Evolutionary conservation across 1,140 invertebrate species (phyloP).

Genomic region (Danaus melanippus): DNA sequence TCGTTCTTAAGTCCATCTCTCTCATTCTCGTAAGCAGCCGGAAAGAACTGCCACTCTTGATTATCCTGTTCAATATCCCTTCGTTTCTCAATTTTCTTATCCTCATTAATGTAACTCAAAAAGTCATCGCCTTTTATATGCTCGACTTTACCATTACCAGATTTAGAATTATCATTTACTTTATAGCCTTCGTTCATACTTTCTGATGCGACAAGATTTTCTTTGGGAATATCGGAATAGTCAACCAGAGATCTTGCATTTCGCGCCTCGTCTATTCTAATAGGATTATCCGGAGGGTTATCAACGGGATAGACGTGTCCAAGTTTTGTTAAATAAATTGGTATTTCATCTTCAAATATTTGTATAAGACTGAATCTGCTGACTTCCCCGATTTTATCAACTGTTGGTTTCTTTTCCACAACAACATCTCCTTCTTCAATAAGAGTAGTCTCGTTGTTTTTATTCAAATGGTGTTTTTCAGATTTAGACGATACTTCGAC

Average conservation of each 20-base stretch:
- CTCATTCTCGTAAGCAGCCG: constrained; percentile 65
- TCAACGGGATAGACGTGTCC: constrained; percentile 68
- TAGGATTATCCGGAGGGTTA: constrained; percentile 65
- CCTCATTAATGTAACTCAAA: constrained; percentile 54
- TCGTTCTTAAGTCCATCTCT: constrained; percentile 34
- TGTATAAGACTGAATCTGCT: constrained; percentile 77
- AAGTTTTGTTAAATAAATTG: constrained; percentile 67
- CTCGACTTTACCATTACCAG: constrained; percentile 32
- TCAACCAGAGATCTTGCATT: constrained; percentile 63
- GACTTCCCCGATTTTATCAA: constrained; percentile 78
- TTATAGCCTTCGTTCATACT: constrained; percentile 67
- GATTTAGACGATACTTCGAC: constrained; percentile 77
- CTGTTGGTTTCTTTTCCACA: constrained; percentile 72
- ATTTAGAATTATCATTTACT: constrained; percentile 21
- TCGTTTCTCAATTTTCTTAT: constrained; percentile 42
- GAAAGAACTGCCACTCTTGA: constrained; percentile 58
- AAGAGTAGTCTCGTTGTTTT: constrained; percentile 72
- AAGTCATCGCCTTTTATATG: constrained; percentile 48
- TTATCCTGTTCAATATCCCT: constrained; percentile 30
- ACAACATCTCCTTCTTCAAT: constrained; percentile 67
- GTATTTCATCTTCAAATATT: constrained; percentile 73
- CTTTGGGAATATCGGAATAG: constrained; percentile 56
- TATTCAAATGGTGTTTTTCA: constrained; percentile 72
- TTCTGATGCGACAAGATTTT: constrained; percentile 67
- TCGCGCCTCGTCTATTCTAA: constrained; percentile 67